These are phyloP conservation scores for Phainopepla nitens DNA, from an alignment of 2,113 vertebrate genomes.

Conservation along the genomic window DNA sequence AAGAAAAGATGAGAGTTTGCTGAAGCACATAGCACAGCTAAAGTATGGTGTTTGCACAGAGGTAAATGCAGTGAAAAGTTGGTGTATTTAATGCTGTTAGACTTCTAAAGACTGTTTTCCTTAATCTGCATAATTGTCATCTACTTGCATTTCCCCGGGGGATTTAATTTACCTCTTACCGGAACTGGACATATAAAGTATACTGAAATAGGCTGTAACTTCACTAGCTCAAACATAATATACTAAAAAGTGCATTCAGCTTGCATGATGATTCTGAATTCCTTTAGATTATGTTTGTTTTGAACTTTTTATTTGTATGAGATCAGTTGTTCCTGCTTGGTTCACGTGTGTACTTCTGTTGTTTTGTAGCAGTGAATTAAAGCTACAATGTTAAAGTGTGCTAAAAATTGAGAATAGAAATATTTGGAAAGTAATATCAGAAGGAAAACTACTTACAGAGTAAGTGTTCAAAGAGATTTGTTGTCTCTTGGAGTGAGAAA, in stretches of 20 bases:
- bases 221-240: background rate
- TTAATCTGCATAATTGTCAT: background rate
- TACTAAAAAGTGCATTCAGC: background rate
- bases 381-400: constrained; percentile 7
- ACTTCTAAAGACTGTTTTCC: background rate
- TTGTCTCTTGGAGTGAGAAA: background rate
- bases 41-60: background rate
- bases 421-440: background rate
- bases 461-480: background rate
- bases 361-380: background rate
- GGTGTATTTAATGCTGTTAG: background rate
- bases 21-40: background rate
- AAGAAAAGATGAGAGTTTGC: background rate
- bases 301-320: background rate
- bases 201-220: background rate
- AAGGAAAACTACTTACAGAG: background rate
- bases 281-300: background rate
- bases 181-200: background rate
- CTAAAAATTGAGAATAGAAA: background rate
- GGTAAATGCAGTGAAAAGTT: background rate
- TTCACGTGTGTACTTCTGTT: background rate
- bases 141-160: background rate
- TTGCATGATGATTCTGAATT: background rate
- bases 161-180: background rate
- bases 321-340: background rate